These are phyloP conservation scores for Danaus chrysippus DNA, from an alignment of 2,888 invertebrate genomes.

Conservation along the genomic window DNA sequence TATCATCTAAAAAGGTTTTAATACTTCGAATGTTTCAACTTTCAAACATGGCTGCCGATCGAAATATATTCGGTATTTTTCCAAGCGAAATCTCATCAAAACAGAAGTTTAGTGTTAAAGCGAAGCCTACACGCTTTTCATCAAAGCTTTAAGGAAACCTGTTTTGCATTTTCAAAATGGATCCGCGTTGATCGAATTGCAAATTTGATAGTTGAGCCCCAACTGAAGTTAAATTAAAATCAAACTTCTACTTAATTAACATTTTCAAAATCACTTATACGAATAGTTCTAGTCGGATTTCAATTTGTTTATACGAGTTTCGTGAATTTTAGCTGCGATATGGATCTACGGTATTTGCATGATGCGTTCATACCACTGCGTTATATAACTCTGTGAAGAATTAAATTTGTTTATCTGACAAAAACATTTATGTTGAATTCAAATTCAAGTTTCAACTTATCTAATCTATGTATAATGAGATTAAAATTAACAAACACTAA, in stretches of 20 bases:
- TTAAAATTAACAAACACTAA: too few relatives aligned
- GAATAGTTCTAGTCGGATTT: neutral
- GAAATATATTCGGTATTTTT: neutral
- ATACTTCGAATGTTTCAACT: neutral
- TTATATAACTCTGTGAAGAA: too few relatives aligned
- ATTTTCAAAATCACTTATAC: conserved; percentile 2
- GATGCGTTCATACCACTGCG: too few relatives aligned
- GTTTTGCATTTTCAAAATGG: conserved; percentile 1
- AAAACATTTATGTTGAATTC: too few relatives aligned
- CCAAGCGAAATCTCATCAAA: neutral
- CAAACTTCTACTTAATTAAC: neutral
- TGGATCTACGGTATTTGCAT: too few relatives aligned
- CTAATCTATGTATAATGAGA: too few relatives aligned
- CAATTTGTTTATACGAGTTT: neutral
- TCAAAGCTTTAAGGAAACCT: conserved; percentile 20
- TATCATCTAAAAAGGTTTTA: too few relatives aligned
- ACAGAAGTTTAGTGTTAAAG: conserved; percentile 2
- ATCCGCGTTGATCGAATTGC: conserved; percentile 4
- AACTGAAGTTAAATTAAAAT: conserved; percentile 8
- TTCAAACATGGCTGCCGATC: neutral
- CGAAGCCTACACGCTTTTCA: conserved; percentile 8
- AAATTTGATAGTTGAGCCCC: conserved; percentile 14
- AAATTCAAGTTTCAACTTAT: too few relatives aligned
- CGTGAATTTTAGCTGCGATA: neutral
- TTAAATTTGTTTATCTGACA: too few relatives aligned